These are phyloP conservation scores for Alaudala cheleensis DNA, from an alignment of 2,113 vertebrate genomes.

Conservation along the genomic window DNA sequence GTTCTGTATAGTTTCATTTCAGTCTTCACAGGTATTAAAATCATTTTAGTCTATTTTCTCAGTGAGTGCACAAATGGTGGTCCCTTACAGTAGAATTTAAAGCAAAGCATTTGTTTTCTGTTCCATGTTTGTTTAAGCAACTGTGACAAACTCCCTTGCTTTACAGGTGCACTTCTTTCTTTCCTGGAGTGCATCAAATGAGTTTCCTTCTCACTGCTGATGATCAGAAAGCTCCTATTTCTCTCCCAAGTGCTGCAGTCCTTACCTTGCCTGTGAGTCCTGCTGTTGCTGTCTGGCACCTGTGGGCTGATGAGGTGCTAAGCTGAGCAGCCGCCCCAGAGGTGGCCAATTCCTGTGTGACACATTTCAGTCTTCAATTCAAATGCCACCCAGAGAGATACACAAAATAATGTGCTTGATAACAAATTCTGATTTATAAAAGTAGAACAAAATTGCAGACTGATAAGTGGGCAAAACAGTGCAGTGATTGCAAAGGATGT, in stretches of 20 bases:
- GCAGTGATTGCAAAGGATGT: background rate
- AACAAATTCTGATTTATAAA: background rate
- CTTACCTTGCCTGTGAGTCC: background rate
- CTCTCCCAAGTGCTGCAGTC: background rate
- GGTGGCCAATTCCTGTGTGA: too few relatives aligned
- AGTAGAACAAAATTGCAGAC: background rate
- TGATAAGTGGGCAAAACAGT: background rate
- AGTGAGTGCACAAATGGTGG: background rate
- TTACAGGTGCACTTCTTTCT: background rate
- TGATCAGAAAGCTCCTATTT: background rate
- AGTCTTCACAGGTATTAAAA: background rate
- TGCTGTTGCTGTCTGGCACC: background rate
- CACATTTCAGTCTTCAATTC: background rate
- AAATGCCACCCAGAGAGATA: rapidly evolving
- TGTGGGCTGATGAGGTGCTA: background rate
- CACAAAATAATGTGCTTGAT: background rate
- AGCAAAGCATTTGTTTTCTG: background rate
- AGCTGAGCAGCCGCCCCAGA: background rate
- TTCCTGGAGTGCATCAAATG: background rate
- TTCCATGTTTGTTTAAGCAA: background rate
- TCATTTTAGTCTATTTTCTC: background rate
- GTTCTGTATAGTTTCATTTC: background rate
- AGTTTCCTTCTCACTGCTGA: background rate
- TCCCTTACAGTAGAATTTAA: background rate
- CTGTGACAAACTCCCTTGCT: background rate